Conservation (phyloP, 2,797 vertebrate species). For the Oreortyx pictus region DNA sequence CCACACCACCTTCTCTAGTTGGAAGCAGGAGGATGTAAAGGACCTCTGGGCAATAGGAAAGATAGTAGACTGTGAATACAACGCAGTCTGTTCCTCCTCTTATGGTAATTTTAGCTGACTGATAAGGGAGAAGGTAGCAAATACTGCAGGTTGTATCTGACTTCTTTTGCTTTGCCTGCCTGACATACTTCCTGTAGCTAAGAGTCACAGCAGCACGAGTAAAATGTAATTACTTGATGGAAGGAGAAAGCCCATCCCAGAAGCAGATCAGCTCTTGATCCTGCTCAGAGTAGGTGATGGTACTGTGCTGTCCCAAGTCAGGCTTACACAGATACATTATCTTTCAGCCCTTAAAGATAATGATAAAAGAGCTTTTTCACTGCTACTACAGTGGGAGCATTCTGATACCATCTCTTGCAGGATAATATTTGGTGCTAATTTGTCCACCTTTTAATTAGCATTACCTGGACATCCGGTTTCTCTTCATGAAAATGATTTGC, state of each 20-base stretch:
- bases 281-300: neutral
- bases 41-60: neutral
- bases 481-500: neutral
- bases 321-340: neutral
- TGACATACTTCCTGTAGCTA: neutral
- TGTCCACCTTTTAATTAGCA: neutral
- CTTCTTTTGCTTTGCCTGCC: neutral
- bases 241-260: neutral
- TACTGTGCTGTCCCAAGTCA: neutral
- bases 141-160: neutral
- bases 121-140: constrained; percentile 10
- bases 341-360: neutral
- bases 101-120: constrained; percentile 3
- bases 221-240: neutral
- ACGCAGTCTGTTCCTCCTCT: neutral
- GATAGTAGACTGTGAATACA: neutral
- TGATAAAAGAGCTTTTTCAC: constrained; percentile 17
- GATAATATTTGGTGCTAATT: neutral
- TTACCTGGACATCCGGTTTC: neutral
- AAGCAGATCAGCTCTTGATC: neutral
- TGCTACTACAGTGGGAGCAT: neutral
- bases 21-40: neutral
- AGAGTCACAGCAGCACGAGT: neutral
- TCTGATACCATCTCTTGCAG: neutral
- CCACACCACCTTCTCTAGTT: constrained; percentile 7